phyloP scores from a whole-genome alignment of 2,113 vertebrate genomes.

The Nesoenas mayeri region DNA sequence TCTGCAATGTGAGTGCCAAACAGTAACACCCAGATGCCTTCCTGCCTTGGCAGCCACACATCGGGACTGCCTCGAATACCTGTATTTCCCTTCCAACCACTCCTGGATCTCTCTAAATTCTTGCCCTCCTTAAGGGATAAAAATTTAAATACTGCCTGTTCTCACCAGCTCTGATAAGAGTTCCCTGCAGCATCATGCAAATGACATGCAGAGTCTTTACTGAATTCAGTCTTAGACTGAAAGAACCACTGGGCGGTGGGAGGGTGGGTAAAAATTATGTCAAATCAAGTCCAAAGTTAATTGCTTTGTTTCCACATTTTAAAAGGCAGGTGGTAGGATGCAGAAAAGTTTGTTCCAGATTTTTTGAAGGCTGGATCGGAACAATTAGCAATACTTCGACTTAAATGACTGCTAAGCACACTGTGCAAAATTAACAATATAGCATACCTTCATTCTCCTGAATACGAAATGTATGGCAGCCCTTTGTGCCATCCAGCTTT shows the following conservation, averaged over 20 bases:
- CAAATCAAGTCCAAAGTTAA: not conserved
- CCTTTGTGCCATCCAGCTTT: not conserved
- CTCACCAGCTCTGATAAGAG: not conserved
- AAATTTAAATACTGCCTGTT: not conserved
- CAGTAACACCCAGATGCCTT: constrained; percentile 15
- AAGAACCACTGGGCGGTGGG: not conserved
- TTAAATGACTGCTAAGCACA: not conserved
- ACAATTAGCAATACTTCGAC: not conserved
- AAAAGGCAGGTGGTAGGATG: not conserved
- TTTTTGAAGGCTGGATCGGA: not conserved
- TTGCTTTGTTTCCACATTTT: not conserved
- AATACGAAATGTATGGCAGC: not conserved
- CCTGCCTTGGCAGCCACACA: not conserved
- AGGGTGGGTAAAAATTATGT: not conserved
- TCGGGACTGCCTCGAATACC: not conserved
- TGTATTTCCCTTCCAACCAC: not conserved
- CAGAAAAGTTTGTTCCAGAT: not conserved
- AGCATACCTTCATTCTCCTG: not conserved
- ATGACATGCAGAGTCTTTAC: not conserved
- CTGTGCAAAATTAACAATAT: not conserved
- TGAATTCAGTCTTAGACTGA: not conserved
- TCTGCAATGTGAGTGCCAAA: not conserved
- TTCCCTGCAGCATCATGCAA: not conserved
- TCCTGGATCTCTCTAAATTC: not conserved
- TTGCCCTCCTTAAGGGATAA: not conserved